Conservation (phyloP, 2,888 invertebrate genomes). For the Agonopterix arenella region DNA sequence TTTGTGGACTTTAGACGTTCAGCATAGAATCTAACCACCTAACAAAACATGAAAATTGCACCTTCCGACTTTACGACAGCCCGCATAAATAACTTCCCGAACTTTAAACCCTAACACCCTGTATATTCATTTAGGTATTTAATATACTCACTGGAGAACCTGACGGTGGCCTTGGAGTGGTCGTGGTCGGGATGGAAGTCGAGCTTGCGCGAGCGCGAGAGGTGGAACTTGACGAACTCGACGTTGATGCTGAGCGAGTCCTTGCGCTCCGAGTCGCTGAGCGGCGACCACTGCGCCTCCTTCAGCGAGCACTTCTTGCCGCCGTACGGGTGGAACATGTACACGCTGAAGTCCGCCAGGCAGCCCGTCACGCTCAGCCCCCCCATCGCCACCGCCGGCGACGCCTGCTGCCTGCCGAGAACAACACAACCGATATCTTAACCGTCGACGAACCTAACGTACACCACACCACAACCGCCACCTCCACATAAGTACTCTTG, state of each 20-base stretch:
- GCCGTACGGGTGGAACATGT: conserved; percentile 99
- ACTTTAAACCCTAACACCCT: too few relatives aligned
- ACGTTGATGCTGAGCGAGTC: conserved; percentile 97
- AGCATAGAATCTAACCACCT: too few relatives aligned
- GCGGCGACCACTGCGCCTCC: conserved; percentile 91
- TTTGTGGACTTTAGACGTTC: too few relatives aligned
- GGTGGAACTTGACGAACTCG: conserved; percentile 97
- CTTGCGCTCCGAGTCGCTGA: conserved; percentile 92
- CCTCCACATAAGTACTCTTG: too few relatives aligned
- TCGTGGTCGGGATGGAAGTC: conserved; percentile 81
- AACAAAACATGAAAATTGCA: too few relatives aligned
- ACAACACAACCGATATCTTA: neutral
- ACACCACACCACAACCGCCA: too few relatives aligned
- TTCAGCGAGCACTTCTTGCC: conserved; percentile 18
- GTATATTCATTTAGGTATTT: neutral
- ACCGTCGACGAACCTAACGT: too few relatives aligned
- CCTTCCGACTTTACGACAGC: too few relatives aligned
- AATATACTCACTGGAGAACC: conserved; percentile 87
- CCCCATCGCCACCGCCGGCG: conserved; percentile 83
- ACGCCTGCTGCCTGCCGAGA: conserved; percentile 76
- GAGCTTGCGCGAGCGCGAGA: conserved; percentile 92
- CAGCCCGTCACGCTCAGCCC: conserved; percentile 97
- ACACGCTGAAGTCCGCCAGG: conserved; percentile 97
- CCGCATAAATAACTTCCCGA: too few relatives aligned
- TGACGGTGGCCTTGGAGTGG: conserved; percentile 88